Percentiles rank a stretch among this genome's conserved stretches.
Evolutionary conservation across 2,888 invertebrate species (phyloP).

Genomic region (Onthophagus sagittarius): DNA sequence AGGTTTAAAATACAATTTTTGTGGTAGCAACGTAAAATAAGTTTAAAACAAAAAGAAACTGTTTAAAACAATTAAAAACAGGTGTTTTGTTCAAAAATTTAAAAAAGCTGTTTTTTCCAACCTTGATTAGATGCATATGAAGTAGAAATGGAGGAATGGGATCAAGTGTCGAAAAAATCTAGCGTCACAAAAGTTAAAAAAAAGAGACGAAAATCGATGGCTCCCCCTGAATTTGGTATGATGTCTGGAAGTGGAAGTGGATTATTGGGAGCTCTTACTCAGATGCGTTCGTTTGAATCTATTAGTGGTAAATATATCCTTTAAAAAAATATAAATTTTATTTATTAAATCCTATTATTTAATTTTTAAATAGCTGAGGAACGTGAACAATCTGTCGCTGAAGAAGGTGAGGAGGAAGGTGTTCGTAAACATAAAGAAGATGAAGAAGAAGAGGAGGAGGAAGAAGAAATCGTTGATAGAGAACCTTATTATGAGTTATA

Average conservation of each 20-base stretch:
- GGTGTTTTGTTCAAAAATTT: too few species aligned
- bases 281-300: neutral
- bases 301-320: neutral
- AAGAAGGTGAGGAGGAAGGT: slow-evolving; percentile 11
- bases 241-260: neutral
- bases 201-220: neutral
- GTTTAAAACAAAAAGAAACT: too few species aligned
- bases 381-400: slow-evolving; percentile 17
- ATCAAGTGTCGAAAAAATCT: neutral
- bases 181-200: neutral
- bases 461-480: slow-evolving; percentile 26
- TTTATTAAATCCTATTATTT: neutral
- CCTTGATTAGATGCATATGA: neutral
- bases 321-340: neutral
- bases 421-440: slow-evolving; percentile 17
- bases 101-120: too few species aligned
- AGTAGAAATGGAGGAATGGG: neutral
- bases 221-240: neutral
- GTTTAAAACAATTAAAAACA: too few species aligned
- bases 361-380: slow-evolving; percentile 24
- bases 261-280: neutral
- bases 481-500: slow-evolving; percentile 27
- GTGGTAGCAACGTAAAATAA: too few species aligned
- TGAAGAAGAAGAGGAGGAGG: slow-evolving; percentile 20
- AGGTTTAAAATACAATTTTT: too few species aligned